Conservation (phyloP, 2,888 invertebrate species). For the Athalia circularis region DNA sequence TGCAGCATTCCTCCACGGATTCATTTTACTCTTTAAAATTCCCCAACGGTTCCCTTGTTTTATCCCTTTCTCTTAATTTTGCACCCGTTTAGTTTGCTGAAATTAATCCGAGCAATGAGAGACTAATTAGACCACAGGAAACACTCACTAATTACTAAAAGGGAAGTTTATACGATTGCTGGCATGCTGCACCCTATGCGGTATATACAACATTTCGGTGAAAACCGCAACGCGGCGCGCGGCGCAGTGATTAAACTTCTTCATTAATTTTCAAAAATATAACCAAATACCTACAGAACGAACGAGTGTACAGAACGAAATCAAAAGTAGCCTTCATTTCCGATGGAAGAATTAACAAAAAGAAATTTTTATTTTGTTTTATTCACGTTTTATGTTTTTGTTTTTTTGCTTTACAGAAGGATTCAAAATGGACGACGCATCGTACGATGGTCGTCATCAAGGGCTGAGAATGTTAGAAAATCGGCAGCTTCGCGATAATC, state of each 20-base stretch:
- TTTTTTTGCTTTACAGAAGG: neutral
- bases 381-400: neutral
- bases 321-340: neutral
- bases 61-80: neutral
- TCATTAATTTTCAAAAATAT: neutral
- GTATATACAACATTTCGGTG: neutral
- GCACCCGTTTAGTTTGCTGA: conserved; percentile 9
- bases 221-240: neutral
- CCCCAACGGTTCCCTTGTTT: neutral
- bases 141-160: conserved; percentile 1
- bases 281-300: neutral
- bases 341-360: no score
- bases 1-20: conserved; percentile 32
- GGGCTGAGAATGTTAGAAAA: neutral
- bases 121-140: conserved; percentile 15
- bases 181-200: neutral
- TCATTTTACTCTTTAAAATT: neutral
- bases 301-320: no score
- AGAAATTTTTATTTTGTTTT: no score
- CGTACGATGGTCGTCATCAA: neutral
- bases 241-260: neutral
- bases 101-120: conserved; percentile 5
- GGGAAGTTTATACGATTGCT: neutral
- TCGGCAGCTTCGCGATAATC: neutral
- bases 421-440: conserved; percentile 1